A percentile compares a stretch with the other conserved stretches of the same genome.
These are phyloP conservation scores for Podocnemis expansa DNA, from an alignment of 2,113 vertebrate genomes.

Conservation along the genomic window DNA sequence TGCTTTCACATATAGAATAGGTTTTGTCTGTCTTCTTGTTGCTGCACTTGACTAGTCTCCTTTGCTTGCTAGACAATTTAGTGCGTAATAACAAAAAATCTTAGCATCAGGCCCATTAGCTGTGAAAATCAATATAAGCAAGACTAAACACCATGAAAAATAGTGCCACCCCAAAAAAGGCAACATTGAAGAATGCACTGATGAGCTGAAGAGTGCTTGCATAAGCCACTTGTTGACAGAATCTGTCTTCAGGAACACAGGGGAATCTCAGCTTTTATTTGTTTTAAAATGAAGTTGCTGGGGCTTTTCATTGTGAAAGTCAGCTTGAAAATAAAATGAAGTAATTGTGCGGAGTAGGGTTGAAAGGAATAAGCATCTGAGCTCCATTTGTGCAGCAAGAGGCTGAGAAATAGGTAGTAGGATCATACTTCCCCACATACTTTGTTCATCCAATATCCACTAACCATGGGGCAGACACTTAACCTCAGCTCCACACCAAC, in stretches of 20 bases:
- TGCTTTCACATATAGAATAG: neutral
- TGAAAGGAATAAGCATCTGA: neutral
- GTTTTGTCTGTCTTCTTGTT: neutral
- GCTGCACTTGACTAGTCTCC: neutral
- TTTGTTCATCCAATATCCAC: neutral
- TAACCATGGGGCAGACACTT: neutral
- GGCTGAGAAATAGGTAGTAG: neutral
- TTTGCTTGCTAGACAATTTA: neutral
- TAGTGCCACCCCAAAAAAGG: neutral
- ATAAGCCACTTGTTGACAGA: neutral
- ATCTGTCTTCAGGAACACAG: neutral
- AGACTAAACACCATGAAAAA: neutral
- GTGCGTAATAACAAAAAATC: neutral
- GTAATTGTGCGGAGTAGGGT: neutral
- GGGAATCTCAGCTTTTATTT: neutral
- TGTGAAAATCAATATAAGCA: neutral
- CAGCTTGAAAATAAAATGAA: neutral
- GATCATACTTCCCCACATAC: neutral
- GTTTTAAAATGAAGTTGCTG: neutral
- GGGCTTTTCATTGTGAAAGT: neutral
- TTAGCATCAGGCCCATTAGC: neutral
- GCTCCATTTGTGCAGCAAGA: neutral
- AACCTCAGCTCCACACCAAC: neutral
- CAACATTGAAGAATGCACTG: neutral
- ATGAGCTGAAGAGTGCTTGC: neutral